Evolutionary conservation across 2,888 invertebrate genomes (phyloP), one percentile per base, ranked within the genome.

Genomic region (Hypomecis punctinalis): DNA sequence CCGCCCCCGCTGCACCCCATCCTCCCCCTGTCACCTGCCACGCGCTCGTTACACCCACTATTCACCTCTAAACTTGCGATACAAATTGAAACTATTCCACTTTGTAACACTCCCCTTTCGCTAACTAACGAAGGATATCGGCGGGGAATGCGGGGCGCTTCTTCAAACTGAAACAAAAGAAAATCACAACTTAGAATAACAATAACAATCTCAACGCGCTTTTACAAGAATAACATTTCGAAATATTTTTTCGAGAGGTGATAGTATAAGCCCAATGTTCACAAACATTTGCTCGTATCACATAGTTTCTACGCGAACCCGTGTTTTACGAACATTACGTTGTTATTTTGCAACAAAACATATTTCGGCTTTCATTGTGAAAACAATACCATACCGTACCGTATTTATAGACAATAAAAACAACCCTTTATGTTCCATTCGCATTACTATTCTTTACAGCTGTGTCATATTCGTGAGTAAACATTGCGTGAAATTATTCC

Each of bases 1-100:
- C 89, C 90, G 62, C 84, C 85, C 56, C 81, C 86, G 65, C 79
- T 75, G 72, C 78, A 79, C 84, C 80, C 81, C 88, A 88, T 90
- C 75, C 79, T 84, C 72, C 69, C 76, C 69, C 59, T 74, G 70
- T 76, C 86, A 80, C 83, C 82, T 79, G 78, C 75, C 79, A 78
- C 81, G 67, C 75, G 72, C 78, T 75, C 75, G 72, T 76, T 74
- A 75, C 76, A 70, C 63, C 65, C 70, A 64, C 76, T 74, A 72
- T 75, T 77, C 76, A 73, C 79, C 76, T 76, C 74, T 73, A 76
- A 81, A 80, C 76, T 82, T 78, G 70, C 75, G 77, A 81, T 80
- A 76, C 77, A 78, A 81, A 79, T 76, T 77, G 69, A 76, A 85
- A 85, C 82, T 86, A 86, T 84, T 81, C 74, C 81, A 83, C 84